A percentile compares a stretch with the other conserved stretches of the same genome.
These are phyloP conservation scores for Ciconia maguari DNA, from an alignment of 2,113 vertebrate species.

Conservation along the genomic window DNA sequence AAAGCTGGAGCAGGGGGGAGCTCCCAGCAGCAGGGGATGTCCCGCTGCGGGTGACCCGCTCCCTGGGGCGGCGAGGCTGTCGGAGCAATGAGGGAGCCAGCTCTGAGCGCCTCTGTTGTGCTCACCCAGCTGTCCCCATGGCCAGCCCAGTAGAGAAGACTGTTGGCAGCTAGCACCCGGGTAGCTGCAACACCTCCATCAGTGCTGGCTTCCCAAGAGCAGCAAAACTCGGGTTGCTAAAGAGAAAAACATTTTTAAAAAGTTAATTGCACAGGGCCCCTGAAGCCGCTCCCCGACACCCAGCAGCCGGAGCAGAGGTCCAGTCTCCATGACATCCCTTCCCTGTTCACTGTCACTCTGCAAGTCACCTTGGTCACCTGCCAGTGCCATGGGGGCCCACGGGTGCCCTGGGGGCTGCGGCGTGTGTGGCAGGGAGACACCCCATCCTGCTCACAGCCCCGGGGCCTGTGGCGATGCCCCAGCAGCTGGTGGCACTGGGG, in stretches of 20 bases:
- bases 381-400: background rate
- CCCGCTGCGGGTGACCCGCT: accelerated
- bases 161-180: background rate
- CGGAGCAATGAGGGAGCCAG: background rate
- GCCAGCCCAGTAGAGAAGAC: background rate
- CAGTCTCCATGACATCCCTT: background rate
- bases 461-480: background rate
- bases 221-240: background rate
- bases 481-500: background rate
- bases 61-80: background rate
- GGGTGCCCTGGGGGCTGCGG: background rate
- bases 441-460: background rate
- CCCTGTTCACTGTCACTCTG: background rate
- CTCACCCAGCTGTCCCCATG: background rate
- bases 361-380: background rate
- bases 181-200: background rate
- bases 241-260: background rate
- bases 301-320: background rate
- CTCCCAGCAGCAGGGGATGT: background rate
- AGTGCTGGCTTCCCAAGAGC: background rate
- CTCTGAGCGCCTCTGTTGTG: background rate
- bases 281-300: background rate
- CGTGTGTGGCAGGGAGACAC: background rate
- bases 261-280: background rate
- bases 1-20: background rate